A percentile compares a stretch with the other conserved stretches of the same genome.
phyloP scores from a whole-genome alignment of 92 coral and sea anemone species.

The Heteractis magnifica region DNA sequence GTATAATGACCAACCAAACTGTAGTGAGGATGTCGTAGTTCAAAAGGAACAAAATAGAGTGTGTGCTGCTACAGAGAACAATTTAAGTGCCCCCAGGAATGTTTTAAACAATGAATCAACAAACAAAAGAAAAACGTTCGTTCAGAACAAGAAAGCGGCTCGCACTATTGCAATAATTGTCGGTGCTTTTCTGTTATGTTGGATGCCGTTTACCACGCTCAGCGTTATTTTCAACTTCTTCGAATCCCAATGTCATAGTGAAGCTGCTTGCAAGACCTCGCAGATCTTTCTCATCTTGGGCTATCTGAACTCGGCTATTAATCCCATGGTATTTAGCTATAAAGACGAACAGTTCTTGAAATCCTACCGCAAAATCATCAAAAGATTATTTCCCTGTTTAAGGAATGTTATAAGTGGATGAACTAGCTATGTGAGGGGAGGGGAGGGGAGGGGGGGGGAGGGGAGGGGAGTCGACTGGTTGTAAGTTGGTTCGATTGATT shows the following conservation, averaged over 20 bases:
- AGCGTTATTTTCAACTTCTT: constrained; percentile 48
- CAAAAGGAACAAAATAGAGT: not conserved
- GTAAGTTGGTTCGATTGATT: too few species aligned
- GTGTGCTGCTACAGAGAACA: not conserved
- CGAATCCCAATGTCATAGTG: not conserved
- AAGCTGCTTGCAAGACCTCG: not conserved
- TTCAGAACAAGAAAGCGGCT: constrained; percentile 53
- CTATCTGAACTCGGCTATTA: constrained; percentile 53
- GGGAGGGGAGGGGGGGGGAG: too few species aligned
- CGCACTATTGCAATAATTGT: constrained; percentile 54
- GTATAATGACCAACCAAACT: not conserved
- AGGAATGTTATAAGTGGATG: not conserved
- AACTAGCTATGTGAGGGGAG: not conserved
- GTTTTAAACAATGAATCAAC: not conserved
- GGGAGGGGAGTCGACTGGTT: too few species aligned
- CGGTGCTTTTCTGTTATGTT: constrained; percentile 51
- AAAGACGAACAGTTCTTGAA: constrained; percentile 44
- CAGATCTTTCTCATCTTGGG: constrained; percentile 33
- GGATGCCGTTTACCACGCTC: constrained; percentile 50
- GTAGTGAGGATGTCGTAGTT: not conserved
- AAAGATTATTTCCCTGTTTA: constrained; percentile 13
- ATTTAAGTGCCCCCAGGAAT: not conserved
- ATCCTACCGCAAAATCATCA: constrained; percentile 34
- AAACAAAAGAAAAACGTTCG: constrained; percentile 30
- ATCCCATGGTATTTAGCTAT: constrained; percentile 49